phyloP scores from a whole-genome alignment of 2,113 vertebrate species.

The Scytalopus superciliaris region DNA sequence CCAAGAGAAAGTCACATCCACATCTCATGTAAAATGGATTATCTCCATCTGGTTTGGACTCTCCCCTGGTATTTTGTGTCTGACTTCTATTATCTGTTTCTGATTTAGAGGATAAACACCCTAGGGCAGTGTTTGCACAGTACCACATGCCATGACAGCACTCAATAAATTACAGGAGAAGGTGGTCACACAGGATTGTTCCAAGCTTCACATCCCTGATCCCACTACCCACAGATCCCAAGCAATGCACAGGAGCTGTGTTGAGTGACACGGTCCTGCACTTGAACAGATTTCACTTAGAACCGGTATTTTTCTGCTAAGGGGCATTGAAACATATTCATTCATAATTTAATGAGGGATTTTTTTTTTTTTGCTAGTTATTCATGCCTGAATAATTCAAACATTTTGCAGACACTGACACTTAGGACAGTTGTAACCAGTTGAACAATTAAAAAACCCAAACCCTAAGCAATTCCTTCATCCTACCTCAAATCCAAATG shows the following conservation, averaged over 20 bases:
- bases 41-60: constrained; percentile 27
- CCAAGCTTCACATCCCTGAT: neutral
- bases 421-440: neutral
- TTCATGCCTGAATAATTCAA: neutral
- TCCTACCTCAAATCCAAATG: neutral
- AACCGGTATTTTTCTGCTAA: neutral
- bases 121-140: constrained; percentile 32
- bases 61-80: constrained; percentile 24
- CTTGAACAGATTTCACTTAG: neutral
- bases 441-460: neutral
- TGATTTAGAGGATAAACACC: constrained; percentile 54
- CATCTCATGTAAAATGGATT: constrained; percentile 31
- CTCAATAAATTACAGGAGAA: constrained; percentile 32
- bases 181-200: neutral
- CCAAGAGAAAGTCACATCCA: neutral
- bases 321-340: accelerated
- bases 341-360: neutral
- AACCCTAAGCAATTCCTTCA: neutral
- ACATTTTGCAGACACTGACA: neutral
- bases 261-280: neutral
- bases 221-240: neutral
- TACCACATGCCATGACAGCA: constrained; percentile 16
- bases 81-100: constrained; percentile 46
- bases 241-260: no score
- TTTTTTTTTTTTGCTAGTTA: neutral